Base-by-base conservation (phyloP, 1,140 invertebrate species). In the Battus philenor region DNA sequence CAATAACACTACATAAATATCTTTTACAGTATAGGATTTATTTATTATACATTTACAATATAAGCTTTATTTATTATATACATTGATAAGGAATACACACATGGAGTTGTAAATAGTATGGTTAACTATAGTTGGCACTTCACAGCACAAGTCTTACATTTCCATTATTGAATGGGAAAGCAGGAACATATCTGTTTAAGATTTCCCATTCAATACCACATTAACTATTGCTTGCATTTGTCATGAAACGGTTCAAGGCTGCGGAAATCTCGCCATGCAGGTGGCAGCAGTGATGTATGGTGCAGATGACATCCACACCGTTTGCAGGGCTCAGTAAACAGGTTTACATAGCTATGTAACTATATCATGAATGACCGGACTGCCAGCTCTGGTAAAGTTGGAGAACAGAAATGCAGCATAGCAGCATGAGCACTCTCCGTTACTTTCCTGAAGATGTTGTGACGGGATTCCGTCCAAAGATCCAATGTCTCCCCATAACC, bases 391-490 rank as follows among this genome's bases (percentile, higher is more conserved):
- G 95, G 95, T 57, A 96, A 86, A 7, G 92, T 92, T 12, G 96
- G 96, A 2, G 94, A 95, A 74, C 94, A 96, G 83, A 97, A 98
- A 81, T 98, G 96, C 32, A 98, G 86, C 93, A 98, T 98, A 0
- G 96, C 96, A 12, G 96, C 95, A 81, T 97, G 96, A 13, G 96
- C 95, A 88, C 98, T 95, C 68, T 98, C 96, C 32, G 97, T 98
- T 0, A 98, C 94, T 89, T 96, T 97, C 33, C 93, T 89, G 65
- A 98, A 98, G 0, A 98, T 95, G 86, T 94, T 91, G 65, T 97
- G 95, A 9, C 95, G 86, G 0, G 96, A 98, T 71, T 96, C 94
- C 0, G 92, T 91, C 96, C 96, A 98, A 6, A 98, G 85, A 72
- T 97, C 95, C 39, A 95, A 71, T 0, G 90, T 87, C 80, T 95